Evolutionary conservation across 1,140 invertebrate genomes (phyloP), one percentile per base, ranked within the genome.

Genomic region (Lasioglossum albipes): DNA sequence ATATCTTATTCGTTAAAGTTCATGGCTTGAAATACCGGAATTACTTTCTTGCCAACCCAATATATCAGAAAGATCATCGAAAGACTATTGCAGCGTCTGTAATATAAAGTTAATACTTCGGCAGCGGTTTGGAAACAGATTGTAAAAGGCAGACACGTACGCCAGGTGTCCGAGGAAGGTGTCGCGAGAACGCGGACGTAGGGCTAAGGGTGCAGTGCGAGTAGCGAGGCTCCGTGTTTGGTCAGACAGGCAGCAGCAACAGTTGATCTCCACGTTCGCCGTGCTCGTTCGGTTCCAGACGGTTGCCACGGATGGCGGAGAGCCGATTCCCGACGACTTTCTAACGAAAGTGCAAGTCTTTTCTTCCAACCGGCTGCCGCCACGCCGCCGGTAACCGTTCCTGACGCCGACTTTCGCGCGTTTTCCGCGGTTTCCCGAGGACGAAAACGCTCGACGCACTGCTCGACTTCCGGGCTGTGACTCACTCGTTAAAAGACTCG

Each of bases 291-390:
- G 65, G 65, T 67, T 57, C 64, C 42, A 61, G 68, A 83, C 69
- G 66, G 85, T 84, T 84, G 88, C 89, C 89, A 91, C 85, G 91
- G 91, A 88, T 92, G 91, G 90, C 87, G 89, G 87, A 86, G 68
- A 86, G 68, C 84, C 88, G 89, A 92, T 92, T 89, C 88, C 85
- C 87, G 82, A 13, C 75, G 82, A 92, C 92, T 93, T 93, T 93
- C 92, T 93, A 93, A 92, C 91, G 92, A 93, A 93, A 93, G 92
- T 93, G 91, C 90, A 93, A 93, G 92, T 93, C 82, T 90, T 91
- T 93, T 92, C 91, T 91, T 89, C 81, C 84, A 89, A 88, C 71
- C 83, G 84, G 88, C 89, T 80, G 65, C 74, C 57, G 20, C 5
- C 20, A 20, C 61, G 45, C 65, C 71, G 67, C 83, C 91, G 89